Evolutionary conservation across 2,888 invertebrate genomes (phyloP), one percentile per base, ranked within the genome.

Genomic region (Hydrotaea cyrtoneurina): DNA sequence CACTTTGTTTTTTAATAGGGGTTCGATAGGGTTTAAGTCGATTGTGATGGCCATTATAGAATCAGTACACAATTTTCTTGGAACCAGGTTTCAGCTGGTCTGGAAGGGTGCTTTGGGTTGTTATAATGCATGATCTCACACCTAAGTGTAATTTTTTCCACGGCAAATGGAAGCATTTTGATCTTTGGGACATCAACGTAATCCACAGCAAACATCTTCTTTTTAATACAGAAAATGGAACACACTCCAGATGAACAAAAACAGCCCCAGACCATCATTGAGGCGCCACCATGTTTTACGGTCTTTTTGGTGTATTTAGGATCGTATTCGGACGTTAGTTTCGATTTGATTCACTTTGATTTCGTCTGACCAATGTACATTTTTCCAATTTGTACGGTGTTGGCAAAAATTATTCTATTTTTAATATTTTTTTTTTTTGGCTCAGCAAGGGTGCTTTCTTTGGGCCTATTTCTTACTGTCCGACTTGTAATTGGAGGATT

Each of bases 221-320:
- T 17, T 8, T 8, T 5, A 53, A 53, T 53, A 11, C 53, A 53
- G 53, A 46, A 46, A 46, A 26, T 5, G 17, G 69, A 43, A 17
- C 36, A 39, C 21, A 43, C 69, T 39, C 21, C 39, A 19, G 43
- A 39, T 71, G 71, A 46, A 17, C 46, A 71, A 71, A 46, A 71
- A 46, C 46, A 71, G 71, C 50, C 43, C 17, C 46, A 71, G n/a
- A 53, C 17, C 53, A 53, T 53, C 53, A 53, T 5, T 53, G 53
- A 53, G 4, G 17, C 53, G 5, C 53, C 53, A 53, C 15, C 15
- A 53, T 53, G 53, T 53, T 53, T 53, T 8, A 53, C 19, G 2
- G 53, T 53, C n/a, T 17, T 53, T 53, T 53, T 23, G 71, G 53
- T 39, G 39, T 39, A 39, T 10, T 39, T 8, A 39, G 39, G 4